Evolutionary conservation across 2,797 vertebrate genomes (phyloP).

Genomic region (Clarias laeviceps): DNA sequence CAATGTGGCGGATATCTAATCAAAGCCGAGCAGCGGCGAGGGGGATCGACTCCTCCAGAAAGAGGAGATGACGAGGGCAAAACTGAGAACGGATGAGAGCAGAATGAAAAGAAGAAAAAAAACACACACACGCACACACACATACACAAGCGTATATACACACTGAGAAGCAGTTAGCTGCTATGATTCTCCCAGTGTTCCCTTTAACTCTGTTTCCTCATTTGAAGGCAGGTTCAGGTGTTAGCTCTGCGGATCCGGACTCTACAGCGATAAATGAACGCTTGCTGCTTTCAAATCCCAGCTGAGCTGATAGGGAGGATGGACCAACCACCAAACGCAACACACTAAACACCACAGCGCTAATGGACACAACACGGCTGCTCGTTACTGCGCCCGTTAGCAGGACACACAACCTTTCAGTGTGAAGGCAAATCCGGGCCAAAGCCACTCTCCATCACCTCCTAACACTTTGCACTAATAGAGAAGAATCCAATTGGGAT

Average conservation of each 20-base stretch:
- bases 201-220: constrained; percentile 12
- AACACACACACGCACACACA: constrained; percentile 5
- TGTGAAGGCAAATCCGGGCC: background rate
- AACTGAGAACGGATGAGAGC: constrained; percentile 7
- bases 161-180: background rate
- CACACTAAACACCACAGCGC: background rate
- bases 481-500: no score
- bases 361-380: constrained; percentile 6
- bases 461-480: background rate
- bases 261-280: background rate
- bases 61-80: constrained; percentile 27
- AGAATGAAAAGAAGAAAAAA: constrained; percentile 36
- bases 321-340: background rate
- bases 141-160: background rate
- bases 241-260: background rate
- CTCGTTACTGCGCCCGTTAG: constrained; percentile 12
- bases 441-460: background rate
- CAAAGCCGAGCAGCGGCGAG: constrained; percentile 55
- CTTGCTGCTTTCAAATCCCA: background rate
- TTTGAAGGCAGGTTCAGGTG: constrained; percentile 21
- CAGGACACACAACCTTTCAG: background rate
- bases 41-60: constrained; percentile 43
- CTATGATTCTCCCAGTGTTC: constrained; percentile 16
- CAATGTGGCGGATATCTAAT: constrained; percentile 59
- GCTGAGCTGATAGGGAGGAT: background rate